Percentiles rank a stretch among this genome's conserved stretches.
Evolutionary conservation across 2,888 invertebrate species (phyloP).

Genomic region (Scelioninae gen. 1): DNA sequence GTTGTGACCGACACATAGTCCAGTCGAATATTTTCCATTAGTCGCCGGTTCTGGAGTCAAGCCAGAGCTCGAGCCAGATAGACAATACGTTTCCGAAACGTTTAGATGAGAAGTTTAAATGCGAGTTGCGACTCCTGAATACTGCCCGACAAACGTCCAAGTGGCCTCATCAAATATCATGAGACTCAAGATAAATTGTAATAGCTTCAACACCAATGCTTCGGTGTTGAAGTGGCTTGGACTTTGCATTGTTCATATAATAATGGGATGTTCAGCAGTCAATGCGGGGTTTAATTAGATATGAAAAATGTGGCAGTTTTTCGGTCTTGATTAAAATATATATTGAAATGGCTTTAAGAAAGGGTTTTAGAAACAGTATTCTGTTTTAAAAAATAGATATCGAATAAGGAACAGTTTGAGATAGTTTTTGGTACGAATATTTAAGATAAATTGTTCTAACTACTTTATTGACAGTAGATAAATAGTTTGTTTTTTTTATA

Average conservation of each 20-base stretch:
- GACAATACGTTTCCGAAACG: constrained; percentile 66
- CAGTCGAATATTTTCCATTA: constrained; percentile 70
- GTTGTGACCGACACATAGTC: constrained; percentile 52
- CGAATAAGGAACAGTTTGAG: too few species aligned
- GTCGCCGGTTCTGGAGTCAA: constrained; percentile 65
- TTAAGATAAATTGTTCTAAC: too few species aligned
- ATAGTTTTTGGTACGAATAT: too few species aligned
- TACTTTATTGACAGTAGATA: too few species aligned
- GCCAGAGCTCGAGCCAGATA: constrained; percentile 54
- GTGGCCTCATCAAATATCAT: constrained; percentile 54
- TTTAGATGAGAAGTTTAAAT: constrained; percentile 53
- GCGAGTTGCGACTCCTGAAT: constrained; percentile 40
- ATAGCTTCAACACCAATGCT: constrained; percentile 37
- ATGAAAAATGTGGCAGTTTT: constrained; percentile 1
- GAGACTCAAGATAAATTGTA: constrained; percentile 51
- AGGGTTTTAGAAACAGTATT: too few species aligned
- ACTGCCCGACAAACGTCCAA: constrained; percentile 47
- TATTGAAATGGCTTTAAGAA: too few species aligned
- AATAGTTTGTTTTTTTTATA: too few species aligned
- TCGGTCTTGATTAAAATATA: too few species aligned
- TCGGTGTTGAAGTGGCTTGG: constrained; percentile 22
- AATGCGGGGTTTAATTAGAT: not conserved
- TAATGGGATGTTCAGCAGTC: constrained; percentile 23
- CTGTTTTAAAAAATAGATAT: too few species aligned
- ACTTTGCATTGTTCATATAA: constrained; percentile 35